Percentiles rank a stretch among this genome's conserved stretches.
Conservation (phyloP, 2,113 vertebrate genomes). For the Heterotis niloticus region DNA sequence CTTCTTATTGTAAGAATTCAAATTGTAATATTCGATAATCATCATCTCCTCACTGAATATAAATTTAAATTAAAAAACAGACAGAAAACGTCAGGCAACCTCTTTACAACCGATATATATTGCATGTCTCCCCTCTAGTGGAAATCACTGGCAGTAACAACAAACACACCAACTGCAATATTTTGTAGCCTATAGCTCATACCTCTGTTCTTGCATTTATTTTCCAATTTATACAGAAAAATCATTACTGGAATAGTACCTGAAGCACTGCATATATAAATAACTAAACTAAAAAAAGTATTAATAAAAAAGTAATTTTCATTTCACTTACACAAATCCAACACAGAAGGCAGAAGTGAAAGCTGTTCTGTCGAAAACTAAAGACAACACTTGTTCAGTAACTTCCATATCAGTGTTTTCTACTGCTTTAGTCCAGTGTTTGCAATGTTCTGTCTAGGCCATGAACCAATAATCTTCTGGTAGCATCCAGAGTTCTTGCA, state of each 20-base stretch:
- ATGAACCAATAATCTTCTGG: neutral
- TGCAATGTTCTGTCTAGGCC: neutral
- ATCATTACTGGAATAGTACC: neutral
- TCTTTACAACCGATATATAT: neutral
- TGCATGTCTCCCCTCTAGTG: conserved; percentile 10
- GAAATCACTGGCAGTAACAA: conserved; percentile 6
- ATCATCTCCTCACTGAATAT: neutral
- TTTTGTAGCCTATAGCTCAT: neutral
- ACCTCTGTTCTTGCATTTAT: neutral
- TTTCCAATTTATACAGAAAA: neutral
- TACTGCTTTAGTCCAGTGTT: neutral
- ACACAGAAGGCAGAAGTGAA: neutral
- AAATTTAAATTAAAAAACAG: too few species aligned
- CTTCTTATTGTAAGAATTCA: too few species aligned
- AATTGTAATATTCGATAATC: too few species aligned
- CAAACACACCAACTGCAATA: neutral
- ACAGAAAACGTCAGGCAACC: neutral
- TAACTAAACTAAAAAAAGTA: neutral
- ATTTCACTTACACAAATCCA: neutral
- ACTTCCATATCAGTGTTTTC: neutral
- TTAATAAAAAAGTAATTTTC: neutral
- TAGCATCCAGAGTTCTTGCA: neutral
- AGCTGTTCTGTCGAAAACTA: neutral
- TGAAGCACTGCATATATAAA: neutral
- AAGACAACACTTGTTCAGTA: neutral